Evolutionary conservation across 53 echinoderm and acorn worm genomes (phyloP).

Genomic region (Glandiceps talaboti): DNA sequence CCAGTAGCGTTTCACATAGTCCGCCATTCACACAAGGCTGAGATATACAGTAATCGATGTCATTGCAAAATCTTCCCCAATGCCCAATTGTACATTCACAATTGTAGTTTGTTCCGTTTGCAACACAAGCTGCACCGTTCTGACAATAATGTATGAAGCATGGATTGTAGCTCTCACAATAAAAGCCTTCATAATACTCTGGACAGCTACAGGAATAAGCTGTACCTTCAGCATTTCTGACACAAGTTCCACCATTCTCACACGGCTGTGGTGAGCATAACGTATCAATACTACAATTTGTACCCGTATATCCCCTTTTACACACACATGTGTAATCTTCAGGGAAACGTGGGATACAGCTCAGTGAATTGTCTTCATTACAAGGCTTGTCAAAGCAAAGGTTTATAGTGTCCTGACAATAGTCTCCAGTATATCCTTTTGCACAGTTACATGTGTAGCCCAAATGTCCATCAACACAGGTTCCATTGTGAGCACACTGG

Average conservation of each 20-base stretch:
- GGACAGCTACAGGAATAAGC: slow-evolving; percentile 61
- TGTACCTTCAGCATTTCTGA: slow-evolving; percentile 46
- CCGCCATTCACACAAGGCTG: slow-evolving; percentile 58
- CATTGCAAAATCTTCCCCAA: slow-evolving; percentile 56
- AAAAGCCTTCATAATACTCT: slow-evolving; percentile 69
- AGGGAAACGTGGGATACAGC: slow-evolving; percentile 57
- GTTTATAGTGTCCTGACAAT: slow-evolving; percentile 60
- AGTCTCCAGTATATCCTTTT: slow-evolving; percentile 39
- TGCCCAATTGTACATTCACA: slow-evolving; percentile 44
- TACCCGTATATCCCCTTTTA: slow-evolving; percentile 63
- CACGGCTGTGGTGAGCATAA: slow-evolving; percentile 69
- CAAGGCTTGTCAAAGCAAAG: slow-evolving; percentile 63
- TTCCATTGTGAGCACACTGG: slow-evolving; percentile 49
- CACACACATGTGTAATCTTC: slow-evolving; percentile 67
- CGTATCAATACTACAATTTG: slow-evolving; percentile 62
- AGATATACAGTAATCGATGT: slow-evolving; percentile 44
- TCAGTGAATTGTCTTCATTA: slow-evolving; percentile 22
- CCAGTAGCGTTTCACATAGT: slow-evolving; percentile 27
- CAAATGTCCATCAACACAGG: slow-evolving; percentile 78
- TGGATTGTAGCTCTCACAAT: slow-evolving; percentile 72
- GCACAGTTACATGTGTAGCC: slow-evolving; percentile 85
- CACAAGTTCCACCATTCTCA: slow-evolving; percentile 59
- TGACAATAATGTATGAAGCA: slow-evolving; percentile 60
- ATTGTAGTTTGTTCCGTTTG: slow-evolving; percentile 42
- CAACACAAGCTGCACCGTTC: slow-evolving; percentile 47